Evolutionary conservation across 2,888 invertebrate species (phyloP), one percentile per base, ranked within the genome.

Genomic region (Pyrrhosoma nymphula): DNA sequence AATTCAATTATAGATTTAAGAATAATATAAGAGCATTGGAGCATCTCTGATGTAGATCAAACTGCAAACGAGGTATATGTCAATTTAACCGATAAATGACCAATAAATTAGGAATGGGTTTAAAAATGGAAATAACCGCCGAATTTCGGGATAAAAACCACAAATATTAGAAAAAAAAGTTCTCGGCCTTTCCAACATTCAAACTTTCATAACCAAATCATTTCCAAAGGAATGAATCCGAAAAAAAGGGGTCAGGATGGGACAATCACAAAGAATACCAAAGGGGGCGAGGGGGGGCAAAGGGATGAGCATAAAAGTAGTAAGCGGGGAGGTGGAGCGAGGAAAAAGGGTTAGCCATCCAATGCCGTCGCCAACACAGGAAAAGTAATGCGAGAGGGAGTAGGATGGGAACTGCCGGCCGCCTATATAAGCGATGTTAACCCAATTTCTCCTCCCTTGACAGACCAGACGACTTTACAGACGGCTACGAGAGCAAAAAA

Each of bases 321-420:
- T 14, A 10, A 35, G 35, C 35, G 16, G 18, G 1, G 82, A 82
- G 30, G 35, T 16, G 82, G 82, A 82, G 82, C 35, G 35, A n/a
- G 82, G 82, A 82, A 82, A 35, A 82, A 82, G 82, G 35, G 82
- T 82, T 82, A 82, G 35, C 82, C 82, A 82, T 82, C 82, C 82
- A 82, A 35, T 30, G 35, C 82, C 35, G 18, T 14, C 82, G 82
- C 30, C 30, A 16, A 35, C 82, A 82, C 35, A 18, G 82, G 82
- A 82, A 82, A 82, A 35, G 82, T 82, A 82, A 82, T 35, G 35
- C 16, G 30, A 26, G 35, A 35, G 82, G 26, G 4, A 1, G 26
- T 47, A 26, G 69, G 69, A 82, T 18, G 18, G 82, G 35, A 30
- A 82, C 18, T 1, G 30, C 30, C 35, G 35, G 8, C 82, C 18